Percentiles rank a stretch among this genome's conserved stretches.
Evolutionary conservation across 2,888 invertebrate species (phyloP).

Genomic region (Acrocera orbiculus): DNA sequence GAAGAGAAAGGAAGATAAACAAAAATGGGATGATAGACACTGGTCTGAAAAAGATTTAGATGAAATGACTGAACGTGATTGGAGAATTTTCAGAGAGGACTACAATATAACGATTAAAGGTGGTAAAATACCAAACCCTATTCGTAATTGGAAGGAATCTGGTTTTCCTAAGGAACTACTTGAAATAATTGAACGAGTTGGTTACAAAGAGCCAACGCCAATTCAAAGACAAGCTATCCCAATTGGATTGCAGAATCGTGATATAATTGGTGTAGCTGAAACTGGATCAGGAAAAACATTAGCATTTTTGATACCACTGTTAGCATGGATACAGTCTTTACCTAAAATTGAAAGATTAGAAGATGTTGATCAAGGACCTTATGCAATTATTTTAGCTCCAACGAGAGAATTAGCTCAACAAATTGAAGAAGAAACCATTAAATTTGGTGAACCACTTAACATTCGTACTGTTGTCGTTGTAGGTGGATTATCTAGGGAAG

Average conservation of each 20-base stretch:
- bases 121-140: constrained; percentile 90
- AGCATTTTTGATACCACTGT: constrained; percentile 90
- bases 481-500: constrained; percentile 93
- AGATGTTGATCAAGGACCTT: constrained; percentile 90
- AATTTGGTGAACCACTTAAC: constrained; percentile 85
- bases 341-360: constrained; percentile 88
- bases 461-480: constrained; percentile 95
- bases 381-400: constrained; percentile 96
- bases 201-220: constrained; percentile 96
- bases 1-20: constrained; percentile 90
- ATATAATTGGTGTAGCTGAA: constrained; percentile 98
- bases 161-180: constrained; percentile 75
- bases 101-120: constrained; percentile 98
- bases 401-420: constrained; percentile 99
- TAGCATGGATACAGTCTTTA: constrained; percentile 94
- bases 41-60: constrained; percentile 89
- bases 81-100: constrained; percentile 99
- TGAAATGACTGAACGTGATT: constrained; percentile 98
- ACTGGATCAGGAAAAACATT: constrained; percentile 98
- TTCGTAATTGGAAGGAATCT: constrained; percentile 89
- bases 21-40: constrained; percentile 97
- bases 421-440: constrained; percentile 96
- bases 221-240: constrained; percentile 99
- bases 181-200: constrained; percentile 86
- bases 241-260: constrained; percentile 83